Base-by-base conservation (phyloP, 1,140 invertebrate species). In the Caenorhabditis remanei region DNA sequence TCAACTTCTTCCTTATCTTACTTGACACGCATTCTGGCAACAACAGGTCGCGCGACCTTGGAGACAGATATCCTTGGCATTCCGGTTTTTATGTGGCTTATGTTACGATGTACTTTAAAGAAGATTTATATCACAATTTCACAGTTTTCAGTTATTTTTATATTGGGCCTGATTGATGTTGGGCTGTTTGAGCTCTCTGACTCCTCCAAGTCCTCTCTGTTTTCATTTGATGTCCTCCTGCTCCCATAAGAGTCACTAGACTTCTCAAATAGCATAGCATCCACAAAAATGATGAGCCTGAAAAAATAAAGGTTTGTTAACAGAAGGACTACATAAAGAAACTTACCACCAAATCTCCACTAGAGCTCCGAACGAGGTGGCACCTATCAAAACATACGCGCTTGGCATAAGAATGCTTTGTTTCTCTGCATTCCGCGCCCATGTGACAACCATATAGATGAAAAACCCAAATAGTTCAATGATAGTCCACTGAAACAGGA, bases 311-410 rank as follows among this genome's bases (percentile, higher is more conserved):
- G 7, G 7, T 16, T 50, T 48, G 65, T 16, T 6, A 41, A 55
- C 2, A 32, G 32, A 48, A 55, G 1, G 53, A 4, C 61, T 85
- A 16, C 16, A 46, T 21, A n/a, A 19, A 32, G 24, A 24, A n/a
- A 61, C 71, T 87, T 24, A 87, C 86, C 86, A 87, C 86, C 86
- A 87, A n/a, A 48, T n/a, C 21, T 87, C 55, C 16, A 87, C 58
- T 6, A 87, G 56, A 32, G 82, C 82, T 43, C n/a, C 86, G 21
- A 84, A n/a, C 3, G 43, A 82, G 1, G 82, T 48, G 8, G 71
- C 41, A 14, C 21, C 19, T n/a, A 61, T 65, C 9, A 87, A 19
- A 16, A 87, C 86, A 41, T 41, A 21, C 4, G 79, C 86, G 40
- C 75, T 83, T 4, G 86, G 79, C 13, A 87, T 11, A 4, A 87